Percentiles rank a stretch among this genome's conserved stretches.
Conservation (phyloP, 2,888 invertebrate genomes). For the Machimus rusticus region DNA sequence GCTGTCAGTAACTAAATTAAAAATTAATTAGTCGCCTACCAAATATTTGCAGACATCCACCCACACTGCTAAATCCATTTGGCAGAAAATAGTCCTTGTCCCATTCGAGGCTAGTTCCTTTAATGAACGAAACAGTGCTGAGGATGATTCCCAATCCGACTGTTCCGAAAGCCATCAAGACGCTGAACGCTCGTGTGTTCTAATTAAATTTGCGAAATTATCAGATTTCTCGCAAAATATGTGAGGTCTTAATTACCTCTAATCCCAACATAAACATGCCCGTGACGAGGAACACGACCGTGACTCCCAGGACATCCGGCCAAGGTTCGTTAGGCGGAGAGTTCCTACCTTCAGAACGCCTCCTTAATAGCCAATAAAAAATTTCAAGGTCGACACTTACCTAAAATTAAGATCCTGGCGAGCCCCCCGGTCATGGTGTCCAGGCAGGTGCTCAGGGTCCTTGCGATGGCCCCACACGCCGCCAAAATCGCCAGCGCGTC, state of each 20-base stretch:
- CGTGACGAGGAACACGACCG: slow-evolving; percentile 65
- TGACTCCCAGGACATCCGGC: slow-evolving; percentile 68
- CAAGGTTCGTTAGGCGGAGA: slow-evolving; percentile 65
- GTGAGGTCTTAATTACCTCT: slow-evolving; percentile 61
- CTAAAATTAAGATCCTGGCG: slow-evolving; percentile 66
- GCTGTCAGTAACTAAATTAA: slow-evolving; percentile 55
- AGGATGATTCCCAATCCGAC: slow-evolving; percentile 59
- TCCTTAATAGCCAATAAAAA: background rate
- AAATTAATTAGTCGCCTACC: background rate
- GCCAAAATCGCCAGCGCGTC: slow-evolving; percentile 65
- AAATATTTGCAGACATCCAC: slow-evolving; percentile 44
- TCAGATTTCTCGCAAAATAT: background rate
- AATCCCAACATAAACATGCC: slow-evolving; percentile 68
- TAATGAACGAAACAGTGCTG: slow-evolving; percentile 57
- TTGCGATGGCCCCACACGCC: slow-evolving; percentile 66
- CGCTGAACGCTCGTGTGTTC: slow-evolving; percentile 61
- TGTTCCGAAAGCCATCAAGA: slow-evolving; percentile 61
- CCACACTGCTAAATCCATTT: slow-evolving; percentile 60
- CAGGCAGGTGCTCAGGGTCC: slow-evolving; percentile 67
- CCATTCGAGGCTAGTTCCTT: slow-evolving; percentile 59
- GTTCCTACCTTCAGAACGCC: slow-evolving; percentile 56
- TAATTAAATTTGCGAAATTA: slow-evolving; percentile 46
- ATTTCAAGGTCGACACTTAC: slow-evolving; percentile 51
- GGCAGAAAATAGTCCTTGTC: slow-evolving; percentile 58
- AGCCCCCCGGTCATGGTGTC: slow-evolving; percentile 68